phyloP scores from a whole-genome alignment of 1,140 invertebrate genomes.

The Bombyx mandarina region DNA sequence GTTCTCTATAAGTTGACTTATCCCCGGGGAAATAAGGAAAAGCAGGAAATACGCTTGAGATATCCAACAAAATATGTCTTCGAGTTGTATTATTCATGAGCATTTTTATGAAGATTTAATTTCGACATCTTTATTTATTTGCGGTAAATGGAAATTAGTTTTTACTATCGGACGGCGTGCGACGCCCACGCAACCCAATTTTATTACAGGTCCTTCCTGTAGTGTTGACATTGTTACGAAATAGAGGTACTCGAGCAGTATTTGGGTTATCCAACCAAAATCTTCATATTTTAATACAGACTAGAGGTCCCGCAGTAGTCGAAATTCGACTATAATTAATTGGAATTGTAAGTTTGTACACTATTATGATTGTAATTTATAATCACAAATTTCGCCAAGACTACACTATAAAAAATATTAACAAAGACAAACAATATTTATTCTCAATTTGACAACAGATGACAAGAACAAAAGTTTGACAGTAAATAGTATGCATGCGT shows the following conservation, averaged over 20 bases:
- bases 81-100: slow-evolving; percentile 42
- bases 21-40: slow-evolving; percentile 62
- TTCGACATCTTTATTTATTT: slow-evolving; percentile 17
- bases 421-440: too few relatives aligned
- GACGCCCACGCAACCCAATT: slow-evolving; percentile 6
- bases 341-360: too few relatives aligned
- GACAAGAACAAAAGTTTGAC: too few relatives aligned
- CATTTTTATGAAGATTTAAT: slow-evolving; percentile 23
- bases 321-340: too few relatives aligned
- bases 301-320: too few relatives aligned
- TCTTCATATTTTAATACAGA: neutral
- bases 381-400: too few relatives aligned
- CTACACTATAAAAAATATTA: too few relatives aligned
- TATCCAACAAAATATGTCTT: slow-evolving; percentile 54
- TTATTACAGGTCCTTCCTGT: slow-evolving; percentile 8
- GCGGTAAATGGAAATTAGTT: slow-evolving; percentile 8
- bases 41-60: slow-evolving; percentile 49
- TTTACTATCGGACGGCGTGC: neutral
- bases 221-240: neutral
- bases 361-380: too few relatives aligned
- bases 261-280: neutral
- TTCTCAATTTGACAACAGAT: too few relatives aligned
- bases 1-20: slow-evolving; percentile 54
- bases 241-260: neutral
- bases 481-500: too few relatives aligned